Evolutionary conservation across 2,888 invertebrate species (phyloP).

Genomic region (Electrophaes corylata): DNA sequence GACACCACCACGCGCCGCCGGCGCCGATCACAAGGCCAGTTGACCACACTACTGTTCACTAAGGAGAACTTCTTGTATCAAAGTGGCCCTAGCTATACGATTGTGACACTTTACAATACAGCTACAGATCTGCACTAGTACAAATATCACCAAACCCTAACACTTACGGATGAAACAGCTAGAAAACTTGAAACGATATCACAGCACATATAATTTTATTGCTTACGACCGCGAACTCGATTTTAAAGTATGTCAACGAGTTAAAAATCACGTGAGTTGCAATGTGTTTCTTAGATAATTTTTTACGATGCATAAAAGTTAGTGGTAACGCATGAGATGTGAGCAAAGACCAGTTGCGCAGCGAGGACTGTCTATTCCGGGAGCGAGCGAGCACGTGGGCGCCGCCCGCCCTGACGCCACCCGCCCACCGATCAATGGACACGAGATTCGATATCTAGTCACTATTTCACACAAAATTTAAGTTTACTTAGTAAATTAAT

Average conservation of each 20-base stretch:
- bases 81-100: neutral
- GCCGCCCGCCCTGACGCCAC: conserved; percentile 58
- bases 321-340: conserved; percentile 49
- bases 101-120: neutral
- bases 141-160: neutral
- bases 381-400: conserved; percentile 77
- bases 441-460: conserved; percentile 70
- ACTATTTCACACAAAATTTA: conserved; percentile 23
- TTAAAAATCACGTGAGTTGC: conserved; percentile 32
- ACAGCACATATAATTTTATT: conserved; percentile 18
- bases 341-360: conserved; percentile 61
- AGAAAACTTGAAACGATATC: conserved; percentile 9
- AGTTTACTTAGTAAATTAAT: too few relatives aligned
- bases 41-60: neutral
- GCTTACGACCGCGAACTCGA: neutral
- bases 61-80: neutral
- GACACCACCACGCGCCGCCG: conserved; percentile 30
- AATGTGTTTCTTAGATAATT: conserved; percentile 27
- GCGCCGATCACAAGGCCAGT: conserved; percentile 32
- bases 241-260: conserved; percentile 14
- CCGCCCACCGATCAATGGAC: conserved; percentile 76
- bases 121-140: neutral
- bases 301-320: conserved; percentile 41
- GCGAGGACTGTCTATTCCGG: conserved; percentile 80
- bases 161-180: conserved; percentile 14